Conservation (phyloP, 23 tunicate genomes). For the Halocynthia aurantium region DNA sequence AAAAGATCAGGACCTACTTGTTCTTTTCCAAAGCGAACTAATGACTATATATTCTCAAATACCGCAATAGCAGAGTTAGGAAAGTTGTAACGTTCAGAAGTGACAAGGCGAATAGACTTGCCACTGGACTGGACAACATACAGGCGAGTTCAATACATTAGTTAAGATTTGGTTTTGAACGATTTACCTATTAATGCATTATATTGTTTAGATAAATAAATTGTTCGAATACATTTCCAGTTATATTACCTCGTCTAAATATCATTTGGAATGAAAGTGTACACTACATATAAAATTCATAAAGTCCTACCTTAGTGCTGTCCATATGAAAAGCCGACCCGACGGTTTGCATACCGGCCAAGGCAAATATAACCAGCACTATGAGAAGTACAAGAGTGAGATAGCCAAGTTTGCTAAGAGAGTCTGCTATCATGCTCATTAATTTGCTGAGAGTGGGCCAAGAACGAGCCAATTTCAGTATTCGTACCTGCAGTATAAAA, state of each 20-base stretch:
- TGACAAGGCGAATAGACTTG: too few species aligned
- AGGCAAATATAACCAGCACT: constrained; percentile 71
- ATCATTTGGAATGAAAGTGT: not conserved
- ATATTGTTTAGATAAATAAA: too few species aligned
- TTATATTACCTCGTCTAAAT: not conserved
- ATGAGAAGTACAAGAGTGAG: constrained; percentile 75
- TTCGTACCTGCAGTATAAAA: constrained; percentile 63
- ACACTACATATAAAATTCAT: not conserved
- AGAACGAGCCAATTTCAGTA: constrained; percentile 65
- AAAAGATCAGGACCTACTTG: too few species aligned
- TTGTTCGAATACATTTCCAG: too few species aligned
- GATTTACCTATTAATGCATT: too few species aligned
- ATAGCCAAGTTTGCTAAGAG: constrained; percentile 75
- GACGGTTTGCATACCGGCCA: constrained; percentile 91
- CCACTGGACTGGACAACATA: too few species aligned
- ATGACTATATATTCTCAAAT: too few species aligned
- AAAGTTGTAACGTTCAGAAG: too few species aligned
- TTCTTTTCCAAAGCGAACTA: too few species aligned
- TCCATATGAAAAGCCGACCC: constrained; percentile 52
- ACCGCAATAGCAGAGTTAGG: too few species aligned
- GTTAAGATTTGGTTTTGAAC: too few species aligned
- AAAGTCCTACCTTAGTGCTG: constrained; percentile 26
- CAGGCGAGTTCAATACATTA: too few species aligned
- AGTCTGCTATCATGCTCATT: constrained; percentile 82
- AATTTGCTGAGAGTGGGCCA: constrained; percentile 85